Conservation (phyloP, 2,113 vertebrate genomes). For the Aptenodytes patagonicus region DNA sequence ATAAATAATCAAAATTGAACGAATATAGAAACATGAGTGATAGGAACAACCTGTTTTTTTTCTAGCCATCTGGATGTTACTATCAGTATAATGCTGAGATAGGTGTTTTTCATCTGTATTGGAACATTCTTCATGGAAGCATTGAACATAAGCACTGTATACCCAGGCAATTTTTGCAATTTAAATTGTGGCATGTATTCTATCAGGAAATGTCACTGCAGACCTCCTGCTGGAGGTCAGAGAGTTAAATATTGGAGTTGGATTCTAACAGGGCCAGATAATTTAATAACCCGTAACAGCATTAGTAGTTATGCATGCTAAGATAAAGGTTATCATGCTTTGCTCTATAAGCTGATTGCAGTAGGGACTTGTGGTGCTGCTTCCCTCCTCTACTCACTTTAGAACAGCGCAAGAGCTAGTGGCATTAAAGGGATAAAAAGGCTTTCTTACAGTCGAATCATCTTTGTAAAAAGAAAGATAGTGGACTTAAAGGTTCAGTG, state of each 20-base stretch:
- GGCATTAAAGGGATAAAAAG: neutral
- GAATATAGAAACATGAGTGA: neutral
- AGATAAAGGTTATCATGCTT: conserved; percentile 1
- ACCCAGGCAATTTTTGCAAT: neutral
- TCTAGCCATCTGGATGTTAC: neutral
- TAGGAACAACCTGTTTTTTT: neutral
- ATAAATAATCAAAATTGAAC: neutral
- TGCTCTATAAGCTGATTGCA: neutral
- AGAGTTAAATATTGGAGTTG: neutral
- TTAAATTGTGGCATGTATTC: neutral
- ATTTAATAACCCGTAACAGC: conserved; percentile 22
- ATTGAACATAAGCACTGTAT: neutral
- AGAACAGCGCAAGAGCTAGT: neutral
- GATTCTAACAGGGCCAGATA: neutral
- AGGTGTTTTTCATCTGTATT: neutral
- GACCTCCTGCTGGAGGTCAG: neutral
- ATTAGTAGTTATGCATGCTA: neutral
- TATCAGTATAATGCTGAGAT: neutral
- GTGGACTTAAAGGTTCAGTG: neutral
- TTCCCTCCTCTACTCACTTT: neutral
- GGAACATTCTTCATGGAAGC: neutral
- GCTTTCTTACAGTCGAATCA: neutral
- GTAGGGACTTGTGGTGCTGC: neutral
- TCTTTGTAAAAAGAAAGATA: neutral
- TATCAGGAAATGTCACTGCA: neutral